Conservation (phyloP, 2,888 invertebrate species). For the Spisula solida region DNA sequence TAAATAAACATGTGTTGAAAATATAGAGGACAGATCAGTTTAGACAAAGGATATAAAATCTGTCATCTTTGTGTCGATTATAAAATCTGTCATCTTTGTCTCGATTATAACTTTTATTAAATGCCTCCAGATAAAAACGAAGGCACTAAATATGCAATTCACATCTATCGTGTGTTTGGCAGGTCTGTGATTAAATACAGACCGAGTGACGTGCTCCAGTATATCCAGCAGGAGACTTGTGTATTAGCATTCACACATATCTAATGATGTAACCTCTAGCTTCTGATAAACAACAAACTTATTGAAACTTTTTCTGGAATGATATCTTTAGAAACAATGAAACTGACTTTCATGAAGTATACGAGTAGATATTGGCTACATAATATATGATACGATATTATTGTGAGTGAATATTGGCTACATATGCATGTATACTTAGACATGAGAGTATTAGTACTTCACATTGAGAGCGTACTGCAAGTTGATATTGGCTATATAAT, state of each 20-base stretch:
- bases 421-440: no score
- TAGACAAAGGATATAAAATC: background rate
- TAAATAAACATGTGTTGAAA: background rate
- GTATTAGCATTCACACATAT: background rate
- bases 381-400: no score
- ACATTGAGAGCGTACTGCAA: no score
- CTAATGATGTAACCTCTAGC: background rate
- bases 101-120: background rate
- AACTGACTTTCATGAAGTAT: background rate
- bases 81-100: background rate
- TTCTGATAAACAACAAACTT: background rate
- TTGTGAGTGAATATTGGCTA: no score
- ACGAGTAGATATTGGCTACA: background rate
- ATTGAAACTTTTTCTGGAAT: background rate
- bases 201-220: background rate
- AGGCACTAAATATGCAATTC: background rate
- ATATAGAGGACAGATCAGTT: background rate
- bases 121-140: background rate
- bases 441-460: no score
- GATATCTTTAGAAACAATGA: background rate
- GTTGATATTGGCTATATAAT: no score
- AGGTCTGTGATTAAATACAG: conserved; percentile 13
- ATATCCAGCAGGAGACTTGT: background rate
- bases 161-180: background rate
- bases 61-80: background rate